Evolutionary conservation across 1,140 invertebrate genomes (phyloP), one percentile per base, ranked within the genome.

Genomic region (Megalopta genalis): DNA sequence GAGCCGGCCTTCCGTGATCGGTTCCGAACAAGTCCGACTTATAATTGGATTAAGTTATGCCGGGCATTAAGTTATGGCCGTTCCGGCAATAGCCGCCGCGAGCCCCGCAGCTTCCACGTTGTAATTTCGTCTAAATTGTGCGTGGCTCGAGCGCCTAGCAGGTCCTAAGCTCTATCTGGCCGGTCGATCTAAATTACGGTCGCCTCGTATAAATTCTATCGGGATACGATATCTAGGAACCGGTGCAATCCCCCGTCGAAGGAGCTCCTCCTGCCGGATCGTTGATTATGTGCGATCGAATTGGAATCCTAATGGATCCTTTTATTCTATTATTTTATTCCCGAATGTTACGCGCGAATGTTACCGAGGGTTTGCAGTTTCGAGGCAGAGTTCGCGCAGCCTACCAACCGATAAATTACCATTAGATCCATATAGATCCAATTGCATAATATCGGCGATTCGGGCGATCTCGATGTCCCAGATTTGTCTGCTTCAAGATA

Each of bases 81-180:
- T n/a, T 59, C 63, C 21, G 16, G 63, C 27, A 39, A 68, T 57
- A 25, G 23, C 32, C 21, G 49, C 14, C 23, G 9, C n/a, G 57
- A 68, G 42, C 23, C 42, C 27, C 25, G 49, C 39, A 21, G 52
- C n/a, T 27, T 12, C 18, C 59, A n/a, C n/a, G 57, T 62, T 71
- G 75, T 54, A 77, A 71, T 77, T 77, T 77, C 68, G 57, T 71
- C 75, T 77, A 71, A 77, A 77, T 77, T 42, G 75, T 46, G 67
- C 64, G 32, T 63, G 52, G 4, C 54, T 18, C 27, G 71, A 7
- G 21, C n/a, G n/a, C 14, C 27, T 8, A 7, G 23, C 39, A 16
- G n/a, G n/a, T 16, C 67, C 32, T 62, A 21, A 3, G n/a, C 5
- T 49, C n/a, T 63, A 52, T 63, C 75, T 42, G n/a, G 0, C 23